Percentiles rank a stretch among this genome's conserved stretches.
Evolutionary conservation across 2,113 vertebrate species (phyloP).

Genomic region (Oreochromis niloticus): DNA sequence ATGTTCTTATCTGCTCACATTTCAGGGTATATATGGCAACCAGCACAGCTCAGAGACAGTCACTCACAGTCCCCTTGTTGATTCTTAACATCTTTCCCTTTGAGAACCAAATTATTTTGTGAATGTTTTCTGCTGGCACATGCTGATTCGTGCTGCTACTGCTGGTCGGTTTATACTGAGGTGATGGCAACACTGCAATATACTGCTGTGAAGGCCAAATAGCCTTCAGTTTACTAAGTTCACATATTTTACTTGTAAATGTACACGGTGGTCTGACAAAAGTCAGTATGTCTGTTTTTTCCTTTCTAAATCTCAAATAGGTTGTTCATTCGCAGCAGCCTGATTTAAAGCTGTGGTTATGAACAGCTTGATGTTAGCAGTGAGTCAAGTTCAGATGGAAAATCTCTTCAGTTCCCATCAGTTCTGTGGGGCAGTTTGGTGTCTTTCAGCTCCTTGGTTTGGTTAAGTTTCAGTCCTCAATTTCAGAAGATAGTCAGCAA

Average conservation of each 20-base stretch:
- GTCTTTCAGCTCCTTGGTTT: not conserved
- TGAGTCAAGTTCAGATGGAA: not conserved
- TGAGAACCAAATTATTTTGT: not conserved
- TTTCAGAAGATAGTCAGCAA: not conserved
- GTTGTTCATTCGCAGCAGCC: not conserved
- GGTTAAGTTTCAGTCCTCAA: not conserved
- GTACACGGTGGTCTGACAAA: not conserved
- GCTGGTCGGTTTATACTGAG: not conserved
- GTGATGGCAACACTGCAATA: not conserved
- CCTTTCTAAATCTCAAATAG: not conserved
- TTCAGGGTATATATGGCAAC: conserved; percentile 68
- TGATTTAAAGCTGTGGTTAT: not conserved
- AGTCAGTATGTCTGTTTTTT: not conserved
- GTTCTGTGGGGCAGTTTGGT: not conserved
- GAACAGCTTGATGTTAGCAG: not conserved
- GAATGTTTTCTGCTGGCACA: not conserved
- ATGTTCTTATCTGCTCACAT: conserved; percentile 66
- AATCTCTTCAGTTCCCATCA: not conserved
- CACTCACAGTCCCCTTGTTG: not conserved
- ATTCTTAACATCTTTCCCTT: not conserved
- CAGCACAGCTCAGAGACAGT: not conserved
- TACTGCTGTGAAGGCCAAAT: not conserved
- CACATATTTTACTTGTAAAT: not conserved
- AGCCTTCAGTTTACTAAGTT: not conserved
- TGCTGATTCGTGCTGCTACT: not conserved